Percentiles rank a stretch among this genome's conserved stretches.
Evolutionary conservation across 2,113 vertebrate genomes (phyloP).

Genomic region (Malaclemys terrapin): DNA sequence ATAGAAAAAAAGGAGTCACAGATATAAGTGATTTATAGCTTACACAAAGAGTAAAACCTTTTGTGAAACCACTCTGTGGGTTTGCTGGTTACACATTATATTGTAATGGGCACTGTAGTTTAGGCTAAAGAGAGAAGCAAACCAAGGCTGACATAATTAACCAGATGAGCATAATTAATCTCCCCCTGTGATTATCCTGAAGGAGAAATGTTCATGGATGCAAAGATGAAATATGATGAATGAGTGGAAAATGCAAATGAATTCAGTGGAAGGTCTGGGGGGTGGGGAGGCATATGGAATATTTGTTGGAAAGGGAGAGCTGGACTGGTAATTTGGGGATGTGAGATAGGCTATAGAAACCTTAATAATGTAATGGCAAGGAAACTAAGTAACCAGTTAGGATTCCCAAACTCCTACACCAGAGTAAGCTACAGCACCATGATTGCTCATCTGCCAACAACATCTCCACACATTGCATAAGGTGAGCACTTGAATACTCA

Average conservation of each 20-base stretch:
- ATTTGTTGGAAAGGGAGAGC: neutral
- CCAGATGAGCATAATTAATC: conserved; percentile 55
- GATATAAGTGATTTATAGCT: neutral
- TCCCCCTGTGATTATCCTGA: conserved; percentile 14
- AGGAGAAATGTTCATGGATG: conserved; percentile 16
- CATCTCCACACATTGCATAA: neutral
- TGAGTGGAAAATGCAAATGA: neutral
- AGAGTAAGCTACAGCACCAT: neutral
- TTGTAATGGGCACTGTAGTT: neutral
- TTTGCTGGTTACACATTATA: neutral
- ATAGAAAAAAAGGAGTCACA: neutral
- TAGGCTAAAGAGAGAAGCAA: neutral
- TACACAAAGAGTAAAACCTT: neutral
- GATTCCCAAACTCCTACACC: neutral
- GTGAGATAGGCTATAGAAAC: neutral
- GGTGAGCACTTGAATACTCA: neutral
- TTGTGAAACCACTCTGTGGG: accelerated
- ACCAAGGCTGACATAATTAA: conserved; percentile 7
- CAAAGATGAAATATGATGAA: neutral
- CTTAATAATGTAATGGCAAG: neutral
- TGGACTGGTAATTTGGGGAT: neutral
- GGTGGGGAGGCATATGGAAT: accelerated
- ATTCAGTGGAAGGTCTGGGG: neutral
- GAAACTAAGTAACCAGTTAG: neutral
- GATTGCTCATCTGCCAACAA: neutral